Percentiles rank a stretch among this genome's conserved stretches.
phyloP scores from a whole-genome alignment of 2,797 vertebrate genomes.

The Darevskia mixta region DNA sequence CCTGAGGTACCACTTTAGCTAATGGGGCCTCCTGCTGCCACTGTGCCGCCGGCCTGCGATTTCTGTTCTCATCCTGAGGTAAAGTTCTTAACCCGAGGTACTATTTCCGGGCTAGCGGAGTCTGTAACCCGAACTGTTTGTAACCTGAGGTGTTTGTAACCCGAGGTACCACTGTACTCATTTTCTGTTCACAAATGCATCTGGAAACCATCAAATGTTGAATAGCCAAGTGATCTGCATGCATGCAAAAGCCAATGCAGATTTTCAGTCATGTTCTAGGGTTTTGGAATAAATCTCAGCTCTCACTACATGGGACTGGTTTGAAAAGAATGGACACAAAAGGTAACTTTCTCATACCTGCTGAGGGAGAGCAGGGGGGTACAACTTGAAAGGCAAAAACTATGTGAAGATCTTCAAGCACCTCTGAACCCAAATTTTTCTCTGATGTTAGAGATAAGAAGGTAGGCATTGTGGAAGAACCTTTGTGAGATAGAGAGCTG shows the following conservation, averaged over 20 bases:
- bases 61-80: too few species aligned
- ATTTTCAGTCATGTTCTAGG: neutral
- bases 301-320: neutral
- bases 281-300: neutral
- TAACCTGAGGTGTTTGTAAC: too few species aligned
- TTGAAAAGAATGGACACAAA: neutral
- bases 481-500: neutral
- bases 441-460: neutral
- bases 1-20: too few species aligned
- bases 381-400: constrained; percentile 2
- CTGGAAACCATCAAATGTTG: neutral
- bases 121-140: too few species aligned
- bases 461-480: neutral
- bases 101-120: too few species aligned
- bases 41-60: too few species aligned
- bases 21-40: too few species aligned
- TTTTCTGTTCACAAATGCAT: neutral
- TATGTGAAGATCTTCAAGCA: neutral
- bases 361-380: neutral
- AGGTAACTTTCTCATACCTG: neutral
- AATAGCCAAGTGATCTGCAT: neutral
- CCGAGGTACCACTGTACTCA: neutral
- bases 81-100: too few species aligned
- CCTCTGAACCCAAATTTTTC: neutral
- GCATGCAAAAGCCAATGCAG: neutral